These are phyloP conservation scores for Vultur gryphus DNA, from an alignment of 2,797 vertebrate genomes.

Conservation along the genomic window DNA sequence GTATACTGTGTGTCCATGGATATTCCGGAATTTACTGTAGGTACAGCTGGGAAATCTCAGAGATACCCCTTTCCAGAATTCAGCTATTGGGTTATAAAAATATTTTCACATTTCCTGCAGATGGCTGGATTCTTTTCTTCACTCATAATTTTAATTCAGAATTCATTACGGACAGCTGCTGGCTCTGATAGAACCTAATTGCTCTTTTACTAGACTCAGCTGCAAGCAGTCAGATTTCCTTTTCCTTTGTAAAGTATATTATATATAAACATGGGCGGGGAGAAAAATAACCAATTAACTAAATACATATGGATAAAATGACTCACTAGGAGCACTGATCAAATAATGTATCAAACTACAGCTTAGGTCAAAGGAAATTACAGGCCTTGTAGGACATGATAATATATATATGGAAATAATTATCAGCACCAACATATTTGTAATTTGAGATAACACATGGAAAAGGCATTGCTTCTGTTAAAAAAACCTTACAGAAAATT, in stretches of 20 bases:
- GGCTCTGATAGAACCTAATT: slow-evolving; percentile 76
- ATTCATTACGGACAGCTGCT: slow-evolving; percentile 81
- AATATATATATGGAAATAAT: slow-evolving; percentile 71
- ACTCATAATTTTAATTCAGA: slow-evolving; percentile 76
- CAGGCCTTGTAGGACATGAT: slow-evolving; percentile 62
- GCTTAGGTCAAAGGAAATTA: slow-evolving; percentile 75
- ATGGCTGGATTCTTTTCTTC: slow-evolving; percentile 78
- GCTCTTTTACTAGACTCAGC: slow-evolving; percentile 75
- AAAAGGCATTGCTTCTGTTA: not conserved
- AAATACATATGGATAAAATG: slow-evolving; percentile 72
- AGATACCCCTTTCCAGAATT: slow-evolving; percentile 69
- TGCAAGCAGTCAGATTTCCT: slow-evolving; percentile 73
- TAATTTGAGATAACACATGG: slow-evolving; percentile 45
- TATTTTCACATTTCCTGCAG: slow-evolving; percentile 80
- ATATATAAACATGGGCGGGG: slow-evolving; percentile 72
- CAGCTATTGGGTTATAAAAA: slow-evolving; percentile 78
- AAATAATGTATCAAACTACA: slow-evolving; percentile 71
- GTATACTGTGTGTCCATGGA: slow-evolving; percentile 37
- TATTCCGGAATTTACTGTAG: slow-evolving; percentile 66
- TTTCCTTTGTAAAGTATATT: slow-evolving; percentile 68
- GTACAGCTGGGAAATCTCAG: slow-evolving; percentile 77
- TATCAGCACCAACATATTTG: slow-evolving; percentile 48
- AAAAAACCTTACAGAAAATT: slow-evolving; percentile 30
- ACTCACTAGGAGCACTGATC: slow-evolving; percentile 70
- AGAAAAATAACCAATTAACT: slow-evolving; percentile 76